phyloP scores from a whole-genome alignment of 2,113 vertebrate species.

The Syrrhaptes paradoxus region DNA sequence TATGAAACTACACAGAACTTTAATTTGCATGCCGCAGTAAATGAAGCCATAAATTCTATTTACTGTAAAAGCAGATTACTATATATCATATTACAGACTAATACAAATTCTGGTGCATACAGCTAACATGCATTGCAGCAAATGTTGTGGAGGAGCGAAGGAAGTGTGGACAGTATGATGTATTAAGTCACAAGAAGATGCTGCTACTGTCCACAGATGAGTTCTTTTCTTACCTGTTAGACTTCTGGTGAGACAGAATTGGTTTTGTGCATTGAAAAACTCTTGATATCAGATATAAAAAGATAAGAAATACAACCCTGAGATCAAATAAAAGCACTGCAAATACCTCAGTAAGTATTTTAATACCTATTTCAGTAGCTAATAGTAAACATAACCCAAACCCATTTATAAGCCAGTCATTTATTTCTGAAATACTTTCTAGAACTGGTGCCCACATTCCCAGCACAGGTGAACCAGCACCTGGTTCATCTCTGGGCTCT shows the following conservation, averaged over 20 bases:
- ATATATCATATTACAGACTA: background rate
- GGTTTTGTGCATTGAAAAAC: background rate
- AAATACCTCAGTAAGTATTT: background rate
- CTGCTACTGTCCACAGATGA: background rate
- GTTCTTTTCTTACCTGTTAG: background rate
- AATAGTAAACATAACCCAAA: background rate
- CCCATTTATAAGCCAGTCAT: background rate
- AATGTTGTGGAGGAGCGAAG: background rate
- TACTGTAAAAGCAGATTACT: constrained; percentile 34
- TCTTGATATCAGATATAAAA: background rate
- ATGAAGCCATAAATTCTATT: constrained; percentile 27
- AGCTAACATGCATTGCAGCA: background rate
- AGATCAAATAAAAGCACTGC: background rate
- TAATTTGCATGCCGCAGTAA: constrained; percentile 26
- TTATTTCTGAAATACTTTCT: background rate
- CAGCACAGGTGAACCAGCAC: background rate
- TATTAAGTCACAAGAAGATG: background rate
- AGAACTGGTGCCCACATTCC: background rate
- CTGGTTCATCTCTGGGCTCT: background rate
- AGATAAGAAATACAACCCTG: background rate
- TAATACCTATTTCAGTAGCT: background rate
- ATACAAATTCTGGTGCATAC: background rate
- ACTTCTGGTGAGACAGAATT: background rate
- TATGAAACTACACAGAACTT: background rate
- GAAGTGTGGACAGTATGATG: background rate